phyloP scores from a whole-genome alignment of 2,888 invertebrate species.

The Gasteruption jaculator region DNA sequence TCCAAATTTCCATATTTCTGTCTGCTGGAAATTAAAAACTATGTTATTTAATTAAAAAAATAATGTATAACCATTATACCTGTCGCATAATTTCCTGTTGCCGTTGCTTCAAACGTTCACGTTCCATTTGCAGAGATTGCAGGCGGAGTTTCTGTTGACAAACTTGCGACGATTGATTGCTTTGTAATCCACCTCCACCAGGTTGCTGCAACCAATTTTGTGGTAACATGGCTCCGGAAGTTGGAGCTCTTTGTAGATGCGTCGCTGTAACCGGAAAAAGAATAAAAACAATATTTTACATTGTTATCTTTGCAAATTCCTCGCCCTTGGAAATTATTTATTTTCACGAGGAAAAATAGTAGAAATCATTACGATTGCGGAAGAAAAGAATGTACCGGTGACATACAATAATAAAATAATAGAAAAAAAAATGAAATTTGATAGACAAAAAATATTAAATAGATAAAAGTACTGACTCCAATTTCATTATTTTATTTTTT shows the following conservation, averaged over 20 bases:
- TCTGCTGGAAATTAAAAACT: constrained; percentile 1
- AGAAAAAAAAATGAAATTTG: constrained; percentile 2
- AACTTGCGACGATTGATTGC: constrained; percentile 56
- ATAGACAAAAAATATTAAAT: not conserved
- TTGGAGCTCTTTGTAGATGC: constrained; percentile 58
- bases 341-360: too few species aligned
- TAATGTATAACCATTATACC: constrained; percentile 52
- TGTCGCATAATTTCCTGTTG: constrained; percentile 87
- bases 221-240: constrained; percentile 57
- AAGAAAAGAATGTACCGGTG: too few species aligned
- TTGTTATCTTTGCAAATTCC: too few species aligned
- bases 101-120: constrained; percentile 82
- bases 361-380: too few species aligned
- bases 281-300: not conserved
- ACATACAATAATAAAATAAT: too few species aligned
- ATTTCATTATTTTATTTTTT: too few species aligned
- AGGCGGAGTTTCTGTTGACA: constrained; percentile 74
- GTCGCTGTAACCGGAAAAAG: constrained; percentile 47
- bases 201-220: constrained; percentile 55
- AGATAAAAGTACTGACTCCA: too few species aligned
- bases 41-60: constrained; percentile 7
- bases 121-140: constrained; percentile 81
- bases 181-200: constrained; percentile 55
- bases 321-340: too few species aligned
- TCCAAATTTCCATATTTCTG: not conserved